A percentile compares a stretch with the other conserved stretches of the same genome.
Evolutionary conservation across 2,797 vertebrate genomes (phyloP).

Genomic region (Hipposideros larvatus): DNA sequence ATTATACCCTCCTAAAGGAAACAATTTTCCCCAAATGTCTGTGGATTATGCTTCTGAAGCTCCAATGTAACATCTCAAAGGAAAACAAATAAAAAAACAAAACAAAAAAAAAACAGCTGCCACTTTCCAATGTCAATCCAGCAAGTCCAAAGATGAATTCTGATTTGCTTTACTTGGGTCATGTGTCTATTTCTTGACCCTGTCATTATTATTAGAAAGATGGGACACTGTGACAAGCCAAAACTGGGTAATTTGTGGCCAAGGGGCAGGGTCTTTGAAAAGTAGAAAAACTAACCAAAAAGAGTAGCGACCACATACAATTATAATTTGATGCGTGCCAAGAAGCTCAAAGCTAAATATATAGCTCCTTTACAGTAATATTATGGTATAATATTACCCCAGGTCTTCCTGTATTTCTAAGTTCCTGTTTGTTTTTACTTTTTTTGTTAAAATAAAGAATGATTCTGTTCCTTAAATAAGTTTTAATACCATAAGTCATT

Average conservation of each 20-base stretch:
- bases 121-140: not conserved
- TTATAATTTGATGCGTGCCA: not conserved
- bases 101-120: not conserved
- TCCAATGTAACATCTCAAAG: not conserved
- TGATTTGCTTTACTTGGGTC: not conserved
- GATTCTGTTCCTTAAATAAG: conserved; percentile 8
- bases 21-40: not conserved
- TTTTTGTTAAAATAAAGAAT: not conserved
- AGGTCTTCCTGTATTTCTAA: not conserved
- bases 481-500: not conserved
- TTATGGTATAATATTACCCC: not conserved
- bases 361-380: not conserved
- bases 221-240: not conserved
- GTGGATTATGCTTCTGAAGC: not conserved
- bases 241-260: not conserved
- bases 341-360: not conserved
- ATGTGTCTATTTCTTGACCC: not conserved
- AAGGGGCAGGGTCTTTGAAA: not conserved
- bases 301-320: not conserved
- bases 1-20: not conserved
- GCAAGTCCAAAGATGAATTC: not conserved
- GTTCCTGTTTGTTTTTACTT: not conserved
- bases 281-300: not conserved
- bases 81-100: not conserved
- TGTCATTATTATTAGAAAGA: not conserved